phyloP scores from a whole-genome alignment of 2,888 invertebrate genomes.

The Luffia ferchaultella region DNA sequence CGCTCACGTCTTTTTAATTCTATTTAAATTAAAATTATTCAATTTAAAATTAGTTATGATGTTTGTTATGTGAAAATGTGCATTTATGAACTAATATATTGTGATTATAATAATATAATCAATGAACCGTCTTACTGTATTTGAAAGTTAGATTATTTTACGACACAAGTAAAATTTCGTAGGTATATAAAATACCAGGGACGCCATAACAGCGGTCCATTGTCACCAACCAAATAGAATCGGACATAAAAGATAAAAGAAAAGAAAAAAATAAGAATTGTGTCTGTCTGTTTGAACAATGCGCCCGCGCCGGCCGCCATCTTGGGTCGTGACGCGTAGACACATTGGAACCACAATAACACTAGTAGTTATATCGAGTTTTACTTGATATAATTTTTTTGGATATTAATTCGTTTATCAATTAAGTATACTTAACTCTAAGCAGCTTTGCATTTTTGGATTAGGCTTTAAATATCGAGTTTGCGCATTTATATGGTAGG shows the following conservation, averaged over 20 bases:
- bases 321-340: conserved; percentile 21
- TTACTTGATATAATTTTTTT: not conserved
- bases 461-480: not conserved
- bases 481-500: too few species aligned
- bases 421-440: conserved; percentile 4
- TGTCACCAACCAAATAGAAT: conserved; percentile 31
- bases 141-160: not conserved
- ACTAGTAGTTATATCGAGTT: not conserved
- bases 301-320: conserved; percentile 53
- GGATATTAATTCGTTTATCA: not conserved
- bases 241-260: conserved; percentile 38
- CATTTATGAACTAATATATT: too few species aligned
- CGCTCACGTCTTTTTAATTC: too few species aligned
- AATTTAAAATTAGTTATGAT: too few species aligned
- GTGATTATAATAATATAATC: too few species aligned
- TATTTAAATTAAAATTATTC: too few species aligned
- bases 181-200: conserved; percentile 49
- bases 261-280: conserved; percentile 53
- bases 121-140: too few species aligned
- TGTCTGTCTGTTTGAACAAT: conserved; percentile 62
- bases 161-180: conserved; percentile 16
- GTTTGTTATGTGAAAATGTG: too few species aligned
- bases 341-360: not conserved
- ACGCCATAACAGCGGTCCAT: conserved; percentile 23
- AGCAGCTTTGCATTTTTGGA: conserved; percentile 10